phyloP scores from a whole-genome alignment of 2,888 invertebrate genomes.

The Oeneis ivallda region DNA sequence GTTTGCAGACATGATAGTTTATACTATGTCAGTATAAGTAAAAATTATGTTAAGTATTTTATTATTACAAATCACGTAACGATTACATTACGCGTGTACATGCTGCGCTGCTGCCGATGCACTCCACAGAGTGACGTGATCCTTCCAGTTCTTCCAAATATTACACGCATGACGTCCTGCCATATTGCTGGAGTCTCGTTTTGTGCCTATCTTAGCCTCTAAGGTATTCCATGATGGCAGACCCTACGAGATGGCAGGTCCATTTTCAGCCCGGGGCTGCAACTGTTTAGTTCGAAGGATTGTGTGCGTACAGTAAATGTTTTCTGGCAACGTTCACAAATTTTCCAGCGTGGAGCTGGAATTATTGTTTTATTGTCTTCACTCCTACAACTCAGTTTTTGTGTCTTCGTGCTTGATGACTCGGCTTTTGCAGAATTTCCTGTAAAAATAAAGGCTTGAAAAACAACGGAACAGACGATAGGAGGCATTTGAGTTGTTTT shows the following conservation, averaged over 20 bases:
- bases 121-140: too few species aligned
- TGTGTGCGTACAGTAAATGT: slow-evolving; percentile 25
- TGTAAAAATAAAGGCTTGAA: background rate
- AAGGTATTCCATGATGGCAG: background rate
- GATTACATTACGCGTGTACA: too few species aligned
- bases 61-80: too few species aligned
- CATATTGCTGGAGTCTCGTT: too few species aligned
- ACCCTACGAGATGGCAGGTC: background rate
- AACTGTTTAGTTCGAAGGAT: slow-evolving; percentile 23
- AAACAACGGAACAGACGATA: background rate
- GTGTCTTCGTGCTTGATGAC: slow-evolving; percentile 9
- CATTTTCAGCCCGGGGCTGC: slow-evolving; percentile 14
- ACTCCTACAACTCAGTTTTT: slow-evolving; percentile 18
- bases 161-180: background rate
- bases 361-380: slow-evolving; percentile 21
- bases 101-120: too few species aligned
- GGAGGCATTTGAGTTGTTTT: too few species aligned
- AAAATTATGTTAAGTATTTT: too few species aligned
- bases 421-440: slow-evolving; percentile 9
- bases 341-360: slow-evolving; percentile 28
- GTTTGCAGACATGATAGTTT: too few species aligned
- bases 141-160: too few species aligned
- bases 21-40: too few species aligned
- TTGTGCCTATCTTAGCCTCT: too few species aligned
- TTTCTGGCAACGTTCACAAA: slow-evolving; percentile 36